Evolutionary conservation across 2,888 invertebrate genomes (phyloP), one percentile per base, ranked within the genome.

Genomic region (Orthosia cruda): DNA sequence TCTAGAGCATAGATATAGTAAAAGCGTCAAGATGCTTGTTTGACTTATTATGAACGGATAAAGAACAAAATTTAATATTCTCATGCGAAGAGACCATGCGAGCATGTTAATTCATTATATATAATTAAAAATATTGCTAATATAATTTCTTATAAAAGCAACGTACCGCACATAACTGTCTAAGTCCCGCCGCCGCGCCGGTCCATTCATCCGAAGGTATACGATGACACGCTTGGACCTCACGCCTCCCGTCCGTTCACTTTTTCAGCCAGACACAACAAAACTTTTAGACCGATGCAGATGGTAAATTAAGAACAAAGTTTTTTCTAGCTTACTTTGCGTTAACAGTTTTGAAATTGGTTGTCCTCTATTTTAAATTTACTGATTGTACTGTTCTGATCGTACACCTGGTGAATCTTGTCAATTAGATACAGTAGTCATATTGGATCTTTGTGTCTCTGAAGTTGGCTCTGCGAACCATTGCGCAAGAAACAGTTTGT

Each of bases 181-280:
- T 59, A 59, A 13, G 40, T 16, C 40, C 5, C 65, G 20, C 15
- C 50, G 32, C n/a, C 32, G n/a, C 32, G 32, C 18, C 13, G 59
- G 59, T n/a, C 18, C 20, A 23, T 66, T 18, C 20, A 45, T 18
- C 40, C 57, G 40, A 40, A 32, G 12, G 23, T 23, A 45, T 63
- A 50, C 49, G 4, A 18, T 45, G 20, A 23, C 20, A 40, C 57
- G 55, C 20, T 20, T 40, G n/a, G 49, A n/a, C n/a, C 2, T 18
- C 40, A n/a, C 58, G 40, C n/a, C 3, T 32, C 40, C 12, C 59
- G 40, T 40, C 40, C 40, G n/a, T 40, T n/a, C n/a, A 40, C 40
- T 58, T 20, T 54, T 54, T 7, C 40, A 40, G 32, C 59, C 59
- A 59, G 59, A 40, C 59, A n/a, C 40, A 59, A 54, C 52, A 40